These are phyloP conservation scores for Struthidea cinerea DNA, from an alignment of 2,113 vertebrate genomes.

Conservation along the genomic window DNA sequence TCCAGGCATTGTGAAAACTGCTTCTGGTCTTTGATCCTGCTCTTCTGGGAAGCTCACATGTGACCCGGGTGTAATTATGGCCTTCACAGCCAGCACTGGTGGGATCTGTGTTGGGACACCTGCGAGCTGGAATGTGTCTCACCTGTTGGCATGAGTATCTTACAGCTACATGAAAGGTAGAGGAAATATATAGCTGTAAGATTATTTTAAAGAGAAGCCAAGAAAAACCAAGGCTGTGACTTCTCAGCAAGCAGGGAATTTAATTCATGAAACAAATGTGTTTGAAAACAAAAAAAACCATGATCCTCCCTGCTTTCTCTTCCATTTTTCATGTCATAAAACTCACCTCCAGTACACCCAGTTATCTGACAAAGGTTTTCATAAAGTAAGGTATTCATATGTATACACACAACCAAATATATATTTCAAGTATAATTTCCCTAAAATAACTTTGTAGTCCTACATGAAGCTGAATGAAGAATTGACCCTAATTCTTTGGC, in stretches of 20 bases:
- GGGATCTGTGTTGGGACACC: neutral
- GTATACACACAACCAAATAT: no score
- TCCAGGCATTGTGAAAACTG: neutral
- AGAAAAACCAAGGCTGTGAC: neutral
- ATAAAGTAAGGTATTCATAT: neutral
- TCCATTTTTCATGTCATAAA: neutral
- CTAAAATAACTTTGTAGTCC: neutral
- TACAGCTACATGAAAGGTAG: neutral
- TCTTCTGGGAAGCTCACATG: neutral
- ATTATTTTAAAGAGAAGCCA: neutral
- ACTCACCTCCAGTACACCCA: neutral
- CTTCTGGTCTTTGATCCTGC: neutral
- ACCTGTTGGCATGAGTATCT: neutral
- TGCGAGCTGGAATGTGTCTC: neutral
- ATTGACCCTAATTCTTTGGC: neutral
- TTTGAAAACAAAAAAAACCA: neutral
- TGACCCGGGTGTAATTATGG: rapidly evolving
- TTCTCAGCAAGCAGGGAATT: neutral
- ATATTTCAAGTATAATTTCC: neutral
- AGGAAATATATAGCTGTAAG: neutral
- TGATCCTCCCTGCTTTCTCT: neutral
- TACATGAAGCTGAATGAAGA: neutral
- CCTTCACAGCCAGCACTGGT: neutral
- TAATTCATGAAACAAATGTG: neutral
- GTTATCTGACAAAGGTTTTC: neutral